A percentile compares a stretch with the other conserved stretches of the same genome.
Evolutionary conservation across 2,888 invertebrate species (phyloP).

Genomic region (Eurois occulta): DNA sequence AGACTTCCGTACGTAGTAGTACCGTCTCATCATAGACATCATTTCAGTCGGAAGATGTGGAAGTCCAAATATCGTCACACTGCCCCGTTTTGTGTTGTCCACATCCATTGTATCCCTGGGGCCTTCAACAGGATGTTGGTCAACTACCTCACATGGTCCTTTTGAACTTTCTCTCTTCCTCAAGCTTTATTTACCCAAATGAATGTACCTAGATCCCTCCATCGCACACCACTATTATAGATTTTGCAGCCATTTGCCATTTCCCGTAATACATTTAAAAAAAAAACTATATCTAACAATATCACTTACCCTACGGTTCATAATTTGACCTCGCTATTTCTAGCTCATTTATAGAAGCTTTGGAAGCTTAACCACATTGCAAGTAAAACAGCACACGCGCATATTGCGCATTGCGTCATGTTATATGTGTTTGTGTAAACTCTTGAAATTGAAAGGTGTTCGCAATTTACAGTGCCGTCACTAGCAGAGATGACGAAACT

Average conservation of each 20-base stretch:
- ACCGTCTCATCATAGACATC: neutral
- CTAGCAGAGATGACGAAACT: conserved; percentile 50
- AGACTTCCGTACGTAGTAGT: neutral
- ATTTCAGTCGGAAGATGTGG: neutral
- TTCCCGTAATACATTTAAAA: too few relatives aligned
- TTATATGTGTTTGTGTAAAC: conserved; percentile 43
- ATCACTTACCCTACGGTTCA: neutral
- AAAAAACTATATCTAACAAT: too few relatives aligned
- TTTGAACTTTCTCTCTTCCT: neutral
- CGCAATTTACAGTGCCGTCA: conserved; percentile 40
- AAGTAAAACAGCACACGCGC: conserved; percentile 30
- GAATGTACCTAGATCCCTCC: neutral
- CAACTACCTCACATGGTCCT: too few relatives aligned
- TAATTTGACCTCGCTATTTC: conserved; percentile 17
- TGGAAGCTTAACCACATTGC: conserved; percentile 41
- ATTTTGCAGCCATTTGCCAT: neutral
- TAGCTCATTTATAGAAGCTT: too few relatives aligned
- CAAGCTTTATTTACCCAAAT: neutral
- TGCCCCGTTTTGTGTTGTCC: neutral
- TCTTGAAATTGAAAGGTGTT: conserved; percentile 58
- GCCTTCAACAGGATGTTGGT: neutral
- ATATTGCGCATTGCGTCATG: conserved; percentile 55
- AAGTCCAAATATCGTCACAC: neutral
- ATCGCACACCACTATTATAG: neutral
- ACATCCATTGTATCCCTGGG: too few relatives aligned